Percentiles rank a stretch among this genome's conserved stretches.
These are phyloP conservation scores for Petrolisthes cinctipes DNA, from an alignment of 2,888 invertebrate genomes.

Conservation along the genomic window DNA sequence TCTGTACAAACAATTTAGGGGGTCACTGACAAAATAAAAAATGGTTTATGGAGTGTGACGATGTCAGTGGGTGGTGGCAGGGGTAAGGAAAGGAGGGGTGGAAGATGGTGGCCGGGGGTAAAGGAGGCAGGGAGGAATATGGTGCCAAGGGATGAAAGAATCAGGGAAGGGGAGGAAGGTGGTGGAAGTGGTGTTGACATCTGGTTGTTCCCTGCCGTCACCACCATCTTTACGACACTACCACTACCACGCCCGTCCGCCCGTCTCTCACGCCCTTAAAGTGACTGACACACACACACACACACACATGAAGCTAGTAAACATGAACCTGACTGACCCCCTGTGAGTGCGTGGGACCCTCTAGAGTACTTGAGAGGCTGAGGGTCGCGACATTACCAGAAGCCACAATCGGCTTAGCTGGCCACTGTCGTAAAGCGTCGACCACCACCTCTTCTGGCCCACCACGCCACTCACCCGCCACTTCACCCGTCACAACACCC, in stretches of 20 bases:
- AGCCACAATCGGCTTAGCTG: constrained; percentile 58
- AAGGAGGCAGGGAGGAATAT: neutral
- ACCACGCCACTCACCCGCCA: constrained; percentile 20
- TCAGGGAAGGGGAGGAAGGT: constrained; percentile 10
- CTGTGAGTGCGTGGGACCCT: constrained; percentile 2
- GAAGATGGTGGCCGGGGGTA: neutral
- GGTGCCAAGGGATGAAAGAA: neutral
- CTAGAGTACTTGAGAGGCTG: constrained; percentile 6
- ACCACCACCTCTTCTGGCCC: constrained; percentile 38
- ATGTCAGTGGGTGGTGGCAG: neutral
- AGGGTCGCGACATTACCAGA: constrained; percentile 43
- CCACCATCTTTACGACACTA: constrained; percentile 24
- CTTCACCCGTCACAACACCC: constrained; percentile 16
- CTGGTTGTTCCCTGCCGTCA: constrained; percentile 26
- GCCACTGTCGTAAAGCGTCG: constrained; percentile 46
- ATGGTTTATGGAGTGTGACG: constrained; percentile 34
- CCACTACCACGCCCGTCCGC: constrained; percentile 14
- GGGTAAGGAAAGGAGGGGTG: neutral
- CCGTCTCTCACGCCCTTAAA: neutral
- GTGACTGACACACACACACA: neutral
- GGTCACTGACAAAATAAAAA: constrained; percentile 12
- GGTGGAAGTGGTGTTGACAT: constrained; percentile 22
- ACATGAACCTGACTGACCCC: constrained; percentile 15
- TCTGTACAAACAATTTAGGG: constrained; percentile 23
- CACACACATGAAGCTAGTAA: constrained; percentile 17